These are phyloP conservation scores for Strigamia crassipes DNA, from an alignment of 2,888 invertebrate genomes.

Conservation along the genomic window DNA sequence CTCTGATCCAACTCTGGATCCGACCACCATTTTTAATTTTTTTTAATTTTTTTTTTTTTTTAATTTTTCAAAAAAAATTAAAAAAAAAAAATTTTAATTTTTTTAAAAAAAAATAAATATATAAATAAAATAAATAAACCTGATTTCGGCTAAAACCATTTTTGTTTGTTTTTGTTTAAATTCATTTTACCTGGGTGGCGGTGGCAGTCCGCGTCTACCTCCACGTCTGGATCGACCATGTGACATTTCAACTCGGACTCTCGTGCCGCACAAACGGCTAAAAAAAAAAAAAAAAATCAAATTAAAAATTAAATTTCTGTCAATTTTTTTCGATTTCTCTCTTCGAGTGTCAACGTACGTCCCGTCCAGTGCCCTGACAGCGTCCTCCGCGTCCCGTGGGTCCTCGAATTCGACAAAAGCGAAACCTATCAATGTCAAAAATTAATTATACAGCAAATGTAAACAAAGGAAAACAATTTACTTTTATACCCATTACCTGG, in stretches of 20 bases:
- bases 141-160: background rate
- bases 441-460: slow-evolving; percentile 56
- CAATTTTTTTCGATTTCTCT: background rate
- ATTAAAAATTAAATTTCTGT: background rate
- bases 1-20: background rate
- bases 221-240: slow-evolving; percentile 80
- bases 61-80: background rate
- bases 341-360: no score
- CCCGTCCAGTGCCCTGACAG: slow-evolving; percentile 80
- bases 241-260: slow-evolving; percentile 91
- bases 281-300: slow-evolving; percentile 51
- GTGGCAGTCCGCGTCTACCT: slow-evolving; percentile 60
- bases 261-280: slow-evolving; percentile 84
- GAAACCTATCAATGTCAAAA: slow-evolving; percentile 65
- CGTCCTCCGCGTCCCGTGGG: slow-evolving; percentile 83
- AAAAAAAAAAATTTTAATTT: no score
- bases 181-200: slow-evolving; percentile 45
- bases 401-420: slow-evolving; percentile 91
- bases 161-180: background rate
- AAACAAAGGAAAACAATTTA: background rate
- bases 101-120: no score
- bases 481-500: slow-evolving; percentile 64
- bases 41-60: background rate
- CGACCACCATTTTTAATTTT: background rate
- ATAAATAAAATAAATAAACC: background rate